phyloP scores from a whole-genome alignment of 2,113 vertebrate species.

The Phycodurus eques region DNA sequence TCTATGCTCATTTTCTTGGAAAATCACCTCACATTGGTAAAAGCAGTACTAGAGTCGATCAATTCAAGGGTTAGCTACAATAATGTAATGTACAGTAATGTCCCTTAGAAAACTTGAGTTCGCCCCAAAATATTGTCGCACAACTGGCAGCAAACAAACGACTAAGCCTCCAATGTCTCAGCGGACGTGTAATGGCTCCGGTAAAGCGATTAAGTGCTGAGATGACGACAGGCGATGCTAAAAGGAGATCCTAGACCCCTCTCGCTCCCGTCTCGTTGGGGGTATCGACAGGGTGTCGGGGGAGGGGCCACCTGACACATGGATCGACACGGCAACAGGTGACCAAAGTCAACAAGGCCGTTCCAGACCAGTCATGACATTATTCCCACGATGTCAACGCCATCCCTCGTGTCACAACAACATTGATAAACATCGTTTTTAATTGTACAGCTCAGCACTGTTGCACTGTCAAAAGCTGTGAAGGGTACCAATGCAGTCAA shows the following conservation, averaged over 20 bases:
- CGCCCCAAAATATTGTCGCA: conserved; percentile 24
- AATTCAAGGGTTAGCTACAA: no score
- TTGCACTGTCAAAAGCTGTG: no score
- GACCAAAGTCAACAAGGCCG: conserved; percentile 28
- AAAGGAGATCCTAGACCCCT: conserved; percentile 55
- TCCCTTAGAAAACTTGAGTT: not conserved
- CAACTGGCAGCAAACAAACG: conserved; percentile 46
- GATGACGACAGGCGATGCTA: conserved; percentile 59
- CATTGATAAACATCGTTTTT: no score
- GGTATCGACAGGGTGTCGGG: conserved; percentile 31
- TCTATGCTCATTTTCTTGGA: no score
- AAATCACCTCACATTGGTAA: no score
- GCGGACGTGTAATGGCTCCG: conserved; percentile 47
- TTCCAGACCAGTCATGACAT: not conserved
- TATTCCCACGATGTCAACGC: not conserved
- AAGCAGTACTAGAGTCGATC: no score
- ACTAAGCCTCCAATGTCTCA: conserved; percentile 40
- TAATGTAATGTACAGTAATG: no score
- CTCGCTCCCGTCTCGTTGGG: conserved; percentile 54
- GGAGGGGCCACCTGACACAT: conserved; percentile 31
- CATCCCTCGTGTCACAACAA: no score
- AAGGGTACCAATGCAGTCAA: no score
- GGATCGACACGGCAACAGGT: conserved; percentile 56
- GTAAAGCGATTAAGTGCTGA: conserved; percentile 45
- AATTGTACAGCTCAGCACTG: no score